phyloP scores from a whole-genome alignment of 2,888 invertebrate species.

The Crepidodera aurea region DNA sequence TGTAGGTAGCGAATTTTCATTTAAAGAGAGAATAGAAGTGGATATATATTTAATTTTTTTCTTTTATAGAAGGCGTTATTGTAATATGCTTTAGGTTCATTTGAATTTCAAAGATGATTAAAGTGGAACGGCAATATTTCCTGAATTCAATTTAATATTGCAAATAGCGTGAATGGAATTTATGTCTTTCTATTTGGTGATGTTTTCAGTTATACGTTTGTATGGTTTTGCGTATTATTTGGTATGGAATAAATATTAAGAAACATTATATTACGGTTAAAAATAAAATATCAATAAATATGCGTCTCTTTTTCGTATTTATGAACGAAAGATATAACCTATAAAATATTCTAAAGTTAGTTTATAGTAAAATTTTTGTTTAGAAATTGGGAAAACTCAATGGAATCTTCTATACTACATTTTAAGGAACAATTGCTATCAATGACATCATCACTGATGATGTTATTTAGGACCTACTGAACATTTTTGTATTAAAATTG shows the following conservation, averaged over 20 bases:
- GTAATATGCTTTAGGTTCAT: conserved; percentile 15
- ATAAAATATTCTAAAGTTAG: too few relatives aligned
- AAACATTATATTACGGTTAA: too few relatives aligned
- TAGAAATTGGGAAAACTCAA: too few relatives aligned
- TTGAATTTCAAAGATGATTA: conserved; percentile 16
- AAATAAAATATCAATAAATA: too few relatives aligned
- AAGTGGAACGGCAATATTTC: conserved; percentile 3
- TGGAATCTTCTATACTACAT: too few relatives aligned
- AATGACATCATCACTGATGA: too few relatives aligned
- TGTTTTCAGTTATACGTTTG: not conserved
- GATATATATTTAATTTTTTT: conserved; percentile 25
- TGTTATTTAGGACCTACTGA: too few relatives aligned
- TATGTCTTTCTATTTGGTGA: not conserved
- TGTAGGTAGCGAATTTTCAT: conserved; percentile 16
- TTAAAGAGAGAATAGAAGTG: not conserved
- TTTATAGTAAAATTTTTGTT: too few relatives aligned
- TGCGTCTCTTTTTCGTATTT: too few relatives aligned
- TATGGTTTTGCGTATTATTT: conserved; percentile 3
- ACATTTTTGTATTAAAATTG: too few relatives aligned
- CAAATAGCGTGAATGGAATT: conserved; percentile 10
- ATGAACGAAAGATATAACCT: too few relatives aligned
- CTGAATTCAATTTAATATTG: conserved; percentile 18
- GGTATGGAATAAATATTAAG: not conserved
- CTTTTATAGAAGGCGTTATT: conserved; percentile 10
- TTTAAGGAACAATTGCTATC: too few relatives aligned